Base-by-base conservation (phyloP, 2,888 invertebrate species). In the Epirrhoe tristata region DNA sequence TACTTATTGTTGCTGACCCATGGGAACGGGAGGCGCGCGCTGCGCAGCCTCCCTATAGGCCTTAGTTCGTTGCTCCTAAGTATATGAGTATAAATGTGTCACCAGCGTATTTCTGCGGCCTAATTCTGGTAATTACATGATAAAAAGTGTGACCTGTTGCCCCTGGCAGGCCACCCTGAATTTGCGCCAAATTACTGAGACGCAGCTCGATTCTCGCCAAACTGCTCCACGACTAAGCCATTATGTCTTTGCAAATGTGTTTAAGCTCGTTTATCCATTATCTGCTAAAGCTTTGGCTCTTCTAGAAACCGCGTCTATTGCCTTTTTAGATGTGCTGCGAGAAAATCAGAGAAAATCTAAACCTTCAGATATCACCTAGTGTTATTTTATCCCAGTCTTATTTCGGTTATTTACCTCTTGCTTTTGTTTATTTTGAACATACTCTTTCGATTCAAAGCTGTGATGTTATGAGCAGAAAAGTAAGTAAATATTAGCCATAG, bases 151-250 rank as follows among this genome's bases (percentile, higher is more conserved):
- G 70, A 86, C 90, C 83, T 90, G 90, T 90, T 90, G 90, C 88
- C 66, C 67, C 76, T 88, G 88, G 86, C 89, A 85, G 75, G 69
- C 67, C 64, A 73, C 77, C 69, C 82, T 80, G 82, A 81, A 72
- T 75, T 72, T 73, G 70, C 69, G 86, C 88, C 88, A 89, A 90
- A 89, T 83, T 79, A 81, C 82, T 77, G 73, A 70, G 74, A 76
- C 76, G 63, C 68, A 71, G 69, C 80, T 74, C 75, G 69, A 70
- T 68, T 78, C 70, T 81, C 70, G 83, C 84, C 81, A 85, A 85
- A 78, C 76, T 73, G 71, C 71, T 73, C 70, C 67, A 70, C 75
- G 71, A 74, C 69, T 59, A 59, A 56, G 31, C 54, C 54, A 53
- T 68, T 61, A 64, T 50, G 36, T 17, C 60, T 58, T 51, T 31